Evolutionary conservation across 2,797 vertebrate genomes (phyloP).

Genomic region (Poecilia velifera): DNA sequence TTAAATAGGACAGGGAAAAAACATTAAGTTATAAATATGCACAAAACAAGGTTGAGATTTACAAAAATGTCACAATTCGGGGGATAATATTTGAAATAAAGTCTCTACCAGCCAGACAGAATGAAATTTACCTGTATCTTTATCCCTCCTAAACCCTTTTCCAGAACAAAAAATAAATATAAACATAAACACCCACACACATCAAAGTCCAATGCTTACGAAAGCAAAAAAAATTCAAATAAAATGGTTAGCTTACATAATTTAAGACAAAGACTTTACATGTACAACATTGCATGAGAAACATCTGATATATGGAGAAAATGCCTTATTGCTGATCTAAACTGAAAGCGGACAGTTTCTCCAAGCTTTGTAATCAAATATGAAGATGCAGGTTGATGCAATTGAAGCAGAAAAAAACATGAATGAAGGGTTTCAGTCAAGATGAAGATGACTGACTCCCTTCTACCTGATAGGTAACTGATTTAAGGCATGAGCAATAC

Average conservation of each 20-base stretch:
- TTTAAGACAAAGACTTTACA: conserved; percentile 37
- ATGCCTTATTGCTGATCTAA: conserved; percentile 39
- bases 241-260: conserved; percentile 60
- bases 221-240: conserved; percentile 18
- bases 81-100: conserved; percentile 23
- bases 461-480: conserved; percentile 27
- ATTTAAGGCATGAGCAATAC: conserved; percentile 64
- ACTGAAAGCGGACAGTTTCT: conserved; percentile 22
- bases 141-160: conserved; percentile 11
- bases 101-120: conserved; percentile 18
- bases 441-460: conserved; percentile 22
- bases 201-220: conserved; percentile 35
- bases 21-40: conserved; percentile 15
- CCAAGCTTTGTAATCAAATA: background rate
- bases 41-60: conserved; percentile 16
- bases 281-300: background rate
- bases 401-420: conserved; percentile 6
- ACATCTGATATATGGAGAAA: conserved; percentile 9
- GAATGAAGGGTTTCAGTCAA: conserved; percentile 4
- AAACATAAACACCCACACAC: conserved; percentile 26
- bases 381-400: conserved; percentile 3
- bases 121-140: conserved; percentile 34
- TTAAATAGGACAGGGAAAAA: background rate
- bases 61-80: conserved; percentile 28
- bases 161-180: conserved; percentile 63